These are phyloP conservation scores for Sarcophaga subvicina DNA, from an alignment of 2,888 invertebrate genomes.

Conservation along the genomic window DNA sequence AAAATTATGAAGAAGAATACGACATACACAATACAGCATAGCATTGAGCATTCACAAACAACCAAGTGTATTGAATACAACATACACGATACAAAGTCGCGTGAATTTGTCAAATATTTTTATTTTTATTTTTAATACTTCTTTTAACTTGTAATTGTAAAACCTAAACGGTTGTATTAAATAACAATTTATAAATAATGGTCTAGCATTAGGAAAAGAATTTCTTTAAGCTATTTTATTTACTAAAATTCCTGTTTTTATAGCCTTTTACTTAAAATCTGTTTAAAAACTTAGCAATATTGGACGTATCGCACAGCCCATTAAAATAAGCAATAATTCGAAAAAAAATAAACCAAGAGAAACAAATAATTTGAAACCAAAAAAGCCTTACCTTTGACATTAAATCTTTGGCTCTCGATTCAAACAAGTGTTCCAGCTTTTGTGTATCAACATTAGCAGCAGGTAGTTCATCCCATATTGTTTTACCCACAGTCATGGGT, in stretches of 20 bases:
- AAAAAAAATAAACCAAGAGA: not conserved
- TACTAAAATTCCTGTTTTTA: no score
- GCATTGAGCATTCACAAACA: no score
- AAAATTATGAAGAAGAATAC: no score
- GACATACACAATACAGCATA: no score
- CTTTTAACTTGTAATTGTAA: no score
- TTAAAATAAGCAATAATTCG: not conserved
- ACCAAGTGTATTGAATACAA: no score
- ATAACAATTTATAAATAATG: not conserved
- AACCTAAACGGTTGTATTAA: no score
- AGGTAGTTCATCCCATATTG: slow-evolving; percentile 96
- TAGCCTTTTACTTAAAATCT: no score
- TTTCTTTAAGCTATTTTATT: no score
- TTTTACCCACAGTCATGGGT: slow-evolving; percentile 85
- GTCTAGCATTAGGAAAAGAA: not conserved
- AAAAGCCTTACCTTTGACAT: slow-evolving; percentile 90
- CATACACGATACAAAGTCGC: no score
- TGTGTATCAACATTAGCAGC: slow-evolving; percentile 94
- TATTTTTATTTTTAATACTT: no score
- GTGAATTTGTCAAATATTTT: no score
- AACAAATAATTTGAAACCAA: not conserved
- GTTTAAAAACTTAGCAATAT: not conserved
- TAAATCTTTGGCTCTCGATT: slow-evolving; percentile 97
- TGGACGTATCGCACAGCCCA: slow-evolving; percentile 29
- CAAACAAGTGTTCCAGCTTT: slow-evolving; percentile 97